A percentile compares a stretch with the other conserved stretches of the same genome.
Conservation (phyloP, 1,140 invertebrate species). For the Hermetia illucens region DNA sequence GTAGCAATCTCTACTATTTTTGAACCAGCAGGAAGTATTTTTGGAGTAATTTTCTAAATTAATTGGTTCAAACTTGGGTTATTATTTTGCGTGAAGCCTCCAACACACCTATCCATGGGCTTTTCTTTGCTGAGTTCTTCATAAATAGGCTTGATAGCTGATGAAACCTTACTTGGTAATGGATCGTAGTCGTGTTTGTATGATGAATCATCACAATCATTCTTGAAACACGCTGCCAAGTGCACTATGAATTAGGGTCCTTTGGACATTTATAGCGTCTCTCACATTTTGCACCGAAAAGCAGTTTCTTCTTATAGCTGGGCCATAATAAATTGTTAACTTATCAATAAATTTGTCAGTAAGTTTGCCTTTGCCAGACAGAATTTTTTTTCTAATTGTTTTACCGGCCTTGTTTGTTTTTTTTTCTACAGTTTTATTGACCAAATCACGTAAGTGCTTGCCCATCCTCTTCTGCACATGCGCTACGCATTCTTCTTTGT, state of each 20-base stretch:
- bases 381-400: conserved; percentile 11
- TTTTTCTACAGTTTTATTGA: conserved; percentile 7
- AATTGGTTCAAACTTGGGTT: too few species aligned
- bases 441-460: conserved; percentile 7
- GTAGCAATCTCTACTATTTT: too few species aligned
- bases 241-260: conserved; percentile 17
- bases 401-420: background rate
- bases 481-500: conserved; percentile 5
- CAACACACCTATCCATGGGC: too few species aligned
- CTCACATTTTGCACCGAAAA: conserved; percentile 20
- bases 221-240: conserved; percentile 18
- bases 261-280: conserved; percentile 18
- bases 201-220: too few species aligned
- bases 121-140: too few species aligned
- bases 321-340: conserved; percentile 17
- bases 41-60: too few species aligned
- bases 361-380: conserved; percentile 13
- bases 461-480: conserved; percentile 17
- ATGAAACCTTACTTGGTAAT: too few species aligned
- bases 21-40: too few species aligned
- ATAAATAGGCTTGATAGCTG: too few species aligned
- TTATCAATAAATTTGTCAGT: conserved; percentile 15
- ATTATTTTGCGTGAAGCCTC: too few species aligned
- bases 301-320: conserved; percentile 18
- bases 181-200: too few species aligned